Percentiles rank a stretch among this genome's conserved stretches.
Conservation (phyloP, 2,113 vertebrate genomes). For the Zootoca vivipara region DNA sequence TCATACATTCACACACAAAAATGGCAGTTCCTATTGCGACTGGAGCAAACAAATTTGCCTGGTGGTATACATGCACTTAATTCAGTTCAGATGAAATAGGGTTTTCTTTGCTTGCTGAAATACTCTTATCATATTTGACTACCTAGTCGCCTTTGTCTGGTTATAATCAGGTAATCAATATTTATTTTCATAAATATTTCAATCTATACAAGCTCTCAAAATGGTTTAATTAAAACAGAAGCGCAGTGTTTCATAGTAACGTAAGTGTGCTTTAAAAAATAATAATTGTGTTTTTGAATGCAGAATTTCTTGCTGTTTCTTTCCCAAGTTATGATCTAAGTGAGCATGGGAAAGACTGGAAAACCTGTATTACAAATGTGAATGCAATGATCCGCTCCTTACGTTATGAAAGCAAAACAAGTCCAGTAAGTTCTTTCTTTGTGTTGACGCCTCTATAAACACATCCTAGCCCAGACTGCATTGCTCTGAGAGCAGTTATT, state of each 20-base stretch:
- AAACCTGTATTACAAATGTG: conserved; percentile 73
- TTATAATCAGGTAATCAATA: neutral
- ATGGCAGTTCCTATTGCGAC: neutral
- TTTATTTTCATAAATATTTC: neutral
- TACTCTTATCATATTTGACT: neutral
- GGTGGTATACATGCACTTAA: neutral
- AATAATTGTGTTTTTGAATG: conserved; percentile 28
- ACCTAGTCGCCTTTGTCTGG: too few species aligned
- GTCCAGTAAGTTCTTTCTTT: conserved; percentile 61
- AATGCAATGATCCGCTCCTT: conserved; percentile 73
- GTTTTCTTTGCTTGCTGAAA: neutral
- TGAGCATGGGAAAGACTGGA: conserved; percentile 81
- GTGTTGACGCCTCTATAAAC: neutral
- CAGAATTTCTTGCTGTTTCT: conserved; percentile 76
- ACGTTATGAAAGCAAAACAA: conserved; percentile 65
- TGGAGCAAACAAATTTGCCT: neutral
- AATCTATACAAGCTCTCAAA: neutral
- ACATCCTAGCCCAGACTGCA: neutral
- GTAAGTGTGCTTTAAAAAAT: neutral
- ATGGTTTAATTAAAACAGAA: neutral
- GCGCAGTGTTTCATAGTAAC: neutral
- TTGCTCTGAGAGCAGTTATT: neutral
- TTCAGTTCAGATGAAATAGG: neutral
- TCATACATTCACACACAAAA: neutral
- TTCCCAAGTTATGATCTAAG: conserved; percentile 78